A percentile compares a stretch with the other conserved stretches of the same genome.
phyloP scores from a whole-genome alignment of 2,113 vertebrate genomes.

The Pyxicephalus adspersus region DNA sequence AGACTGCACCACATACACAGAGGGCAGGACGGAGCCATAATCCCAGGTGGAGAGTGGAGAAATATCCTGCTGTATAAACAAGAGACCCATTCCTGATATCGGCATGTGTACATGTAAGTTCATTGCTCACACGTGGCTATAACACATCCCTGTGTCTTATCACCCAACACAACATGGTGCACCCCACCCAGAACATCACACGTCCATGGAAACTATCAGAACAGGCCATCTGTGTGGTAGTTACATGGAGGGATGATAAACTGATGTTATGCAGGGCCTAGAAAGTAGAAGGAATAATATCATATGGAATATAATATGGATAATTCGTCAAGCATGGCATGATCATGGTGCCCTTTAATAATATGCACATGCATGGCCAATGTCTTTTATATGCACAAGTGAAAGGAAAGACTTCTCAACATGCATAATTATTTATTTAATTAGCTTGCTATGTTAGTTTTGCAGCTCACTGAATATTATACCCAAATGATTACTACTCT shows the following conservation, averaged over 20 bases:
- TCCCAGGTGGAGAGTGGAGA: not conserved
- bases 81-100: not conserved
- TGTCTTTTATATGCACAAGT: no score
- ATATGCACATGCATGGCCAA: no score
- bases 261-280: not conserved
- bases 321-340: no score
- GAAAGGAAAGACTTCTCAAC: no score
- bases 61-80: not conserved
- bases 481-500: no score
- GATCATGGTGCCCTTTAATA: no score
- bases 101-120: not conserved
- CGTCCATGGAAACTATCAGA: slow-evolving; percentile 23
- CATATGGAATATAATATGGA: no score
- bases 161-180: not conserved
- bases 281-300: not conserved
- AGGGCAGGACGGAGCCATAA: no score
- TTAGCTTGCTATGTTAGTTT: no score
- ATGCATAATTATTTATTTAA: no score
- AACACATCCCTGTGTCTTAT: slow-evolving; percentile 20
- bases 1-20: no score
- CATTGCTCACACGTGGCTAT: slow-evolving; percentile 9
- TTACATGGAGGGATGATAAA: not conserved
- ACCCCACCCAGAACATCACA: slow-evolving; percentile 33
- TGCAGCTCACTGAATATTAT: no score
- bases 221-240: slow-evolving; percentile 29